Base-by-base conservation (phyloP, 2,113 vertebrate species). In the Hippocampus comes region DNA sequence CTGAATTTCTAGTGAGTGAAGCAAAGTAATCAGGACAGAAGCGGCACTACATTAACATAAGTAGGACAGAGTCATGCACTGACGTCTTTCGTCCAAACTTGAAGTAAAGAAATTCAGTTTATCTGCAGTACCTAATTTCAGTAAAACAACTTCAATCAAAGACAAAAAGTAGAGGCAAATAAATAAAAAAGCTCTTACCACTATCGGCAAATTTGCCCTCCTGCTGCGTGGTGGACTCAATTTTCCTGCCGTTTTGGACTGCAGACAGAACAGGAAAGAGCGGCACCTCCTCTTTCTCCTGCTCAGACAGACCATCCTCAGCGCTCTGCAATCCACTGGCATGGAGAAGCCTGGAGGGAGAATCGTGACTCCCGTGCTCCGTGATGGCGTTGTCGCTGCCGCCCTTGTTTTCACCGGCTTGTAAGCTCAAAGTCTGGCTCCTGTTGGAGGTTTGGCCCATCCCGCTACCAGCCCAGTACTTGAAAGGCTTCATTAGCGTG, bases 401-500 rank as follows among this genome's bases (percentile, higher is more conserved):
- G 65, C 84, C 84, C 74, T 92, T 91, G 80, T 67, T 70, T 9
- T 43, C 82, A 38, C 57, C 76, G 17, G 69, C n/a, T 72, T 86
- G 90, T 7, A 57, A 59, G 25, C 25, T 71, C 74, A 71, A n/a
- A 38, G 67, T 84, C 17, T 74, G 74, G 61, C 73, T 91, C 53
- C 72, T 83, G 70, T 63, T 78, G 63, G 75, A 64, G 10, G 63
- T 55, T 34, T 73, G 84, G 11, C 9, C 49, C 11, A 71, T 70
- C 17, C 74, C 72, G 2, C 59, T 76, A 4, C 81, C 77, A 1
- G 83, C 82, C 90, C 82, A 90, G 77, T 89, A 89, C 49, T 78
- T 90, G 57, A 90, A 92, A 4, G 92, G 91, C 64, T 46, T 92
- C 88, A 93, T 89, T 30, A 93, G 84, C 66, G 89, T 87, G 66